Conservation (phyloP, 2,888 invertebrate genomes). For the Lobophora halterata region DNA sequence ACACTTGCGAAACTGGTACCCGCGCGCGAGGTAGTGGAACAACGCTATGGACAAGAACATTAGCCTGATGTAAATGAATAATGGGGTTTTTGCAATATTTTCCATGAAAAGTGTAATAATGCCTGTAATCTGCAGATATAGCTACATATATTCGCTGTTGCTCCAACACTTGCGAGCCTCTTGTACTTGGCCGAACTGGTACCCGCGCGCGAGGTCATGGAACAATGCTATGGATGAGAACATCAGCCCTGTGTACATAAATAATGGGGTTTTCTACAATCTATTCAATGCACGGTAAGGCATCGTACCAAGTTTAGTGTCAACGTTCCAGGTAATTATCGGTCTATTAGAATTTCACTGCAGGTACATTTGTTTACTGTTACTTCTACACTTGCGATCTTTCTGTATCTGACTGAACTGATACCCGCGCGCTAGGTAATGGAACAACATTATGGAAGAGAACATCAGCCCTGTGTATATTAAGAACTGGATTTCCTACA, state of each 20-base stretch:
- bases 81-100: not conserved
- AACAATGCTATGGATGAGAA: too few relatives aligned
- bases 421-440: conserved; percentile 61
- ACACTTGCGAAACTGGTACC: too few relatives aligned
- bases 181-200: too few relatives aligned
- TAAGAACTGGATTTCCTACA: conserved; percentile 88
- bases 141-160: conserved; percentile 51
- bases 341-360: conserved; percentile 53
- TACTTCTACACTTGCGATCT: conserved; percentile 36
- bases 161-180: conserved; percentile 35
- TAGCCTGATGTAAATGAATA: too few relatives aligned
- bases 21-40: too few relatives aligned
- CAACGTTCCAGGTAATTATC: conserved; percentile 53
- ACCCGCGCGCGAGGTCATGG: too few relatives aligned
- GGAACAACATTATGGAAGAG: conserved; percentile 85
- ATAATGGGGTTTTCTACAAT: conserved; percentile 39
- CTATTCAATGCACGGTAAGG: not conserved
- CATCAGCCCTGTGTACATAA: too few relatives aligned
- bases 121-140: conserved; percentile 53
- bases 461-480: conserved; percentile 90
- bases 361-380: conserved; percentile 51
- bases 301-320: conserved; percentile 3
- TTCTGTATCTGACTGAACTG: conserved; percentile 36
- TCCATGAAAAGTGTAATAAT: conserved; percentile 31
- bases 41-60: too few relatives aligned